phyloP scores from a whole-genome alignment of 2,113 vertebrate species.

The Muscicapa adusta region DNA sequence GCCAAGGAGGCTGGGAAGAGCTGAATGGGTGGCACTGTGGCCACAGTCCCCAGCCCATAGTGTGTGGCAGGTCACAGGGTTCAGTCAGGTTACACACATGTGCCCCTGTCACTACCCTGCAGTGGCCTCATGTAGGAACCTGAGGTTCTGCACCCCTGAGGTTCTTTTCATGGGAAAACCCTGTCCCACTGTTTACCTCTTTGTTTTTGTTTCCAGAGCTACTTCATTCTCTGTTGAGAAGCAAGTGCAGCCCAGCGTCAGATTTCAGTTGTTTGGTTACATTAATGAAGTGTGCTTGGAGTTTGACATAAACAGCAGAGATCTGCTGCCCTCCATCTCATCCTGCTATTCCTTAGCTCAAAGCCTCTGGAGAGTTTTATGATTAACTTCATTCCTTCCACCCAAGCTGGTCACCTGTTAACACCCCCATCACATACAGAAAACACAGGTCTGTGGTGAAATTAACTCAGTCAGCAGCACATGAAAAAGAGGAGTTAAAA shows the following conservation, averaged over 20 bases:
- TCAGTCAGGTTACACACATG: not conserved
- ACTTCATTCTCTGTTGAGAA: not conserved
- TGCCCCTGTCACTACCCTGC: fast-evolving
- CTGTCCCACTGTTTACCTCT: not conserved
- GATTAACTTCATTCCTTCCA: not conserved
- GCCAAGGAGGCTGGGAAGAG: not conserved
- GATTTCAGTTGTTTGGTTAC: not conserved
- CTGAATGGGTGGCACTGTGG: not conserved
- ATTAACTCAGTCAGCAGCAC: fast-evolving
- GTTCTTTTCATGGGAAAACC: not conserved
- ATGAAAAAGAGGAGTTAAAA: not conserved
- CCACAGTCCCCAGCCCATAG: fast-evolving
- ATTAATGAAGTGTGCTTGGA: not conserved
- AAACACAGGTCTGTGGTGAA: not conserved
- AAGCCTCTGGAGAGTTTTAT: not conserved
- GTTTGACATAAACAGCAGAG: not conserved
- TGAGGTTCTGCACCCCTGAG: not conserved
- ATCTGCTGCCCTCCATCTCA: not conserved
- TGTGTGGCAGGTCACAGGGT: not conserved
- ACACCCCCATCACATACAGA: not conserved
- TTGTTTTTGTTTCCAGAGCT: not conserved
- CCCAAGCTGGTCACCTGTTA: not conserved
- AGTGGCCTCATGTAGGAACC: fast-evolving
- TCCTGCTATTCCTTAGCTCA: not conserved
- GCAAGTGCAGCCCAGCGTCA: not conserved